Evolutionary conservation across 2,888 invertebrate species (phyloP).

Genomic region (Trachelus troglodyta): DNA sequence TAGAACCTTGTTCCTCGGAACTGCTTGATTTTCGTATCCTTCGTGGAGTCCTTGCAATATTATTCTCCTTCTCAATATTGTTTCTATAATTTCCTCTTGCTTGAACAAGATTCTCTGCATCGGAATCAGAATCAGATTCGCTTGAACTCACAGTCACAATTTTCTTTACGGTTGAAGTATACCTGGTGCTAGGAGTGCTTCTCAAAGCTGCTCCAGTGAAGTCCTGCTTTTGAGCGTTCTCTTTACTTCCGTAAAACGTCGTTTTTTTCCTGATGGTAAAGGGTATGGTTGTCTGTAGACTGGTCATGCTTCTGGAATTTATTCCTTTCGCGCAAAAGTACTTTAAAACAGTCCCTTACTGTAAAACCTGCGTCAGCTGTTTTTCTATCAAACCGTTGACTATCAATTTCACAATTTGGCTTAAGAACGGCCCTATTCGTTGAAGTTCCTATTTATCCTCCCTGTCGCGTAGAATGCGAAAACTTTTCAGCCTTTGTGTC

Average conservation of each 20-base stretch:
- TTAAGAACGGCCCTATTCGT: not conserved
- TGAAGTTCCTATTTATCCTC: not conserved
- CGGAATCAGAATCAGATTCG: slow-evolving; percentile 58
- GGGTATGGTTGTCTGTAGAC: slow-evolving; percentile 68
- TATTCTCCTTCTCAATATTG: slow-evolving; percentile 6
- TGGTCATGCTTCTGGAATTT: slow-evolving; percentile 62
- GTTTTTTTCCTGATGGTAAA: slow-evolving; percentile 69
- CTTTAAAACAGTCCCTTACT: not conserved
- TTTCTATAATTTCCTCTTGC: slow-evolving; percentile 9
- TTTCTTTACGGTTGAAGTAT: slow-evolving; percentile 54
- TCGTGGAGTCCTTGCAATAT: slow-evolving; percentile 28
- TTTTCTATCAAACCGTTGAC: not conserved
- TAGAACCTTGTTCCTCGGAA: slow-evolving; percentile 39
- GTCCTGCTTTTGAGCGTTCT: slow-evolving; percentile 40
- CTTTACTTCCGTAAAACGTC: slow-evolving; percentile 50
- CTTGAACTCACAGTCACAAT: slow-evolving; percentile 58
- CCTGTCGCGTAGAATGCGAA: not conserved
- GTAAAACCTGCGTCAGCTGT: not conserved
- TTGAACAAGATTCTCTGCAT: slow-evolving; percentile 43
- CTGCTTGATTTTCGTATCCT: slow-evolving; percentile 33
- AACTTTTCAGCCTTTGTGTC: not conserved
- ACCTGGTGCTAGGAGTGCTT: slow-evolving; percentile 34
- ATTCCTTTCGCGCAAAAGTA: not conserved
- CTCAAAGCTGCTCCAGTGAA: slow-evolving; percentile 47
- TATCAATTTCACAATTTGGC: not conserved